Percentiles rank a stretch among this genome's conserved stretches.
These are phyloP conservation scores for Heliconius himera DNA, from an alignment of 1,140 invertebrate species.

Conservation along the genomic window DNA sequence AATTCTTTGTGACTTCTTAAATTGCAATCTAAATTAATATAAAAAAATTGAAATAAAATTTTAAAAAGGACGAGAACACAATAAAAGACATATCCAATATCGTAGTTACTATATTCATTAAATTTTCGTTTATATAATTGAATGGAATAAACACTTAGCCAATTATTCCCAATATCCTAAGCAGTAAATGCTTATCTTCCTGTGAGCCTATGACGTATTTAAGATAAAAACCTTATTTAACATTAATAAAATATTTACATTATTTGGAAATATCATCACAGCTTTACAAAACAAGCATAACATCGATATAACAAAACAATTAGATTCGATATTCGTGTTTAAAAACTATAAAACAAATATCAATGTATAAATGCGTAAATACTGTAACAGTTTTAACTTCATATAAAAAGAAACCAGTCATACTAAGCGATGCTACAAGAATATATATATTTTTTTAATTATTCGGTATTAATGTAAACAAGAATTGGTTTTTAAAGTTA, in stretches of 20 bases:
- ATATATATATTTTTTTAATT: background rate
- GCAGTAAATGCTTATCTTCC: conserved; percentile 70
- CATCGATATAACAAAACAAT: conserved; percentile 75
- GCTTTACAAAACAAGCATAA: conserved; percentile 81
- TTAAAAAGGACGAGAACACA: conserved; percentile 35
- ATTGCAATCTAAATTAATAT: no score
- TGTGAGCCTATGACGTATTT: conserved; percentile 74
- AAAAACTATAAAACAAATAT: conserved; percentile 78
- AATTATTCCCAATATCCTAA: conserved; percentile 68
- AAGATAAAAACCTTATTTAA: conserved; percentile 72
- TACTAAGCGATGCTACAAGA: conserved; percentile 27
- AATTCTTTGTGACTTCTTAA: no score
- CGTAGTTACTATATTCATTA: conserved; percentile 73
- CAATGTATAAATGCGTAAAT: conserved; percentile 77
- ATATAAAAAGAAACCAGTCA: conserved; percentile 33
- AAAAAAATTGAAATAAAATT: no score
- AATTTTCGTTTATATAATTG: conserved; percentile 78
- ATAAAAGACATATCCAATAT: conserved; percentile 54
- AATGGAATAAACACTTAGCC: conserved; percentile 80
- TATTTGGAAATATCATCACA: conserved; percentile 81
- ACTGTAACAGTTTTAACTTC: conserved; percentile 57
- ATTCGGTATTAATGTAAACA: background rate
- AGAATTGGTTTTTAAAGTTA: background rate
- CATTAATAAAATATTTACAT: conserved; percentile 79
- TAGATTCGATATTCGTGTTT: conserved; percentile 39